These are phyloP conservation scores for Saturnia japonica DNA, from an alignment of 2,888 invertebrate species.

Conservation along the genomic window DNA sequence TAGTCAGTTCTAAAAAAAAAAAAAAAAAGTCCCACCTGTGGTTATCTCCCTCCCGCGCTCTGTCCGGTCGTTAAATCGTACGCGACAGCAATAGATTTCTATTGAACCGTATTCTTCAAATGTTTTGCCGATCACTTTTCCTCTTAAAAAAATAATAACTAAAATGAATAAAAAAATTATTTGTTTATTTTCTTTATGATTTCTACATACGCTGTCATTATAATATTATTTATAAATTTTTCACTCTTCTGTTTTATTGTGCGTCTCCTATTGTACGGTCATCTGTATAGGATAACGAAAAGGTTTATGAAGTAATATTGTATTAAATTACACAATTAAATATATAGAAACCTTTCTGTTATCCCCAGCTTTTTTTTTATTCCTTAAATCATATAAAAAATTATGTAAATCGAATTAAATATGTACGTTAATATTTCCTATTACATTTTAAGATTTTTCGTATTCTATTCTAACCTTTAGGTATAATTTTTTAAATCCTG, in stretches of 20 bases:
- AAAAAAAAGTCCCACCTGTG: no score
- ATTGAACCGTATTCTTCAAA: no score
- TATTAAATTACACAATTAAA: not conserved
- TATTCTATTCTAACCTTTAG: conserved; percentile 30
- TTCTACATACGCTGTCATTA: conserved; percentile 39
- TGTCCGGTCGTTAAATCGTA: no score
- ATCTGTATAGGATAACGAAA: conserved; percentile 38
- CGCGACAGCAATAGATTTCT: no score
- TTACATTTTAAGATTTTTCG: conserved; percentile 27
- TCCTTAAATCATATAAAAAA: not conserved
- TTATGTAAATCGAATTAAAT: not conserved
- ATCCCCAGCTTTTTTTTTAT: conserved; percentile 29
- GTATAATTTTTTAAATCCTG: not conserved
- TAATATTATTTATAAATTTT: conserved; percentile 6
- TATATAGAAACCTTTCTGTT: conserved; percentile 40
- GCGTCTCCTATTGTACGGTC: conserved; percentile 24
- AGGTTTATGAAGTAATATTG: conserved; percentile 29
- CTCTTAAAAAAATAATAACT: not conserved
- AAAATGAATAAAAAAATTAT: no score
- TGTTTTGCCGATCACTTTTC: not conserved
- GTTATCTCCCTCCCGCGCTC: no score
- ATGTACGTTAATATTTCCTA: conserved; percentile 46
- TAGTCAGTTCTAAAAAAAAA: no score
- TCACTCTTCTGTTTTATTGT: not conserved
- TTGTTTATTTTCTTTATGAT: not conserved